Conservation (phyloP, 2,888 invertebrate species). For the Morinoia aosen region DNA sequence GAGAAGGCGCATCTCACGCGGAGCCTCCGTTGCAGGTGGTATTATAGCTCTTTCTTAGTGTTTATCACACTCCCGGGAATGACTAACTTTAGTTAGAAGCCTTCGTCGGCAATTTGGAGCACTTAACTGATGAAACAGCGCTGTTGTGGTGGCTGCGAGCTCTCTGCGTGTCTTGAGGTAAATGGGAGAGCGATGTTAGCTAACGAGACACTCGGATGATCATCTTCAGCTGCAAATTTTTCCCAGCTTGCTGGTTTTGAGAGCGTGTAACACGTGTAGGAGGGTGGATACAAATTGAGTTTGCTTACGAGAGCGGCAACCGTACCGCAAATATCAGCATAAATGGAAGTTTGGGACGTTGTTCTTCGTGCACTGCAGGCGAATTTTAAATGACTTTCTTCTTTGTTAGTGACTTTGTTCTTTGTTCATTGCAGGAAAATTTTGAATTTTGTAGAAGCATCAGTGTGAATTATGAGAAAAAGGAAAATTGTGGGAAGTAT, state of each 20-base stretch:
- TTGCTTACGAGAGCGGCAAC: background rate
- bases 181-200: conserved; percentile 44
- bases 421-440: background rate
- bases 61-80: conserved; percentile 53
- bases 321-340: background rate
- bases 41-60: conserved; percentile 51
- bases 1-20: background rate
- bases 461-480: no score
- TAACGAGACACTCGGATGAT: conserved; percentile 26
- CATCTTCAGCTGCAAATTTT: background rate
- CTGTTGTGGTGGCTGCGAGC: conserved; percentile 41
- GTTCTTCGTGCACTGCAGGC: background rate
- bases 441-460: background rate
- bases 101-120: conserved; percentile 53
- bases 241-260: background rate
- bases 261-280: background rate
- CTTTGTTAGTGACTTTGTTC: background rate
- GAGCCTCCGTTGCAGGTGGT: conserved; percentile 10
- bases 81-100: conserved; percentile 53
- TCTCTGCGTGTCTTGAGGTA: conserved; percentile 29
- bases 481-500: no score
- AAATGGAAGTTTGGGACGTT: background rate
- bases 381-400: background rate
- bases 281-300: conserved; percentile 1
- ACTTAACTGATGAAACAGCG: conserved; percentile 51